Conservation (phyloP, 2,113 vertebrate species). For the Dinomys branickii region DNA sequence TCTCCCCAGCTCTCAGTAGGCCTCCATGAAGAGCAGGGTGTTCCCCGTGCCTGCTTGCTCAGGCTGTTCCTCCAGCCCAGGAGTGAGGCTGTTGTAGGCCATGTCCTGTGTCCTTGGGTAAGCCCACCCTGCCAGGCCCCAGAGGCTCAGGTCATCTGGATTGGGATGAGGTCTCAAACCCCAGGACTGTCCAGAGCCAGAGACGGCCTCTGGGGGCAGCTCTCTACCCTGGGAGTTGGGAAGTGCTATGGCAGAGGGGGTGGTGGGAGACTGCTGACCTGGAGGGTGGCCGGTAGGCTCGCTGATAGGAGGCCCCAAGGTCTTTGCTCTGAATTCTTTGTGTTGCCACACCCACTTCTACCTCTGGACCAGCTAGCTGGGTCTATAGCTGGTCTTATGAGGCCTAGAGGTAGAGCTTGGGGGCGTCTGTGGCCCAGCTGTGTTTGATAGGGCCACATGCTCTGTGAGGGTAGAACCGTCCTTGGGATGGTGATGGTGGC, state of each 20-base stretch:
- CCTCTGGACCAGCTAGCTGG: background rate
- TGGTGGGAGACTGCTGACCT: background rate
- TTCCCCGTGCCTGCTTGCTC: background rate
- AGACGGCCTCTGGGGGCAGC: background rate
- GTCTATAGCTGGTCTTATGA: background rate
- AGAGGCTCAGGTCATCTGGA: background rate
- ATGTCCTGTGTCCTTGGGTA: background rate
- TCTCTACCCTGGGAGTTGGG: background rate
- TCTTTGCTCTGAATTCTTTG: background rate
- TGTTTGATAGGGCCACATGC: background rate
- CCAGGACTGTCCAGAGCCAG: background rate
- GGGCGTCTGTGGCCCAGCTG: no score
- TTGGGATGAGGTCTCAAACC: no score
- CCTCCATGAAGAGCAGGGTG: background rate
- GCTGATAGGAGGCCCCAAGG: fast-evolving
- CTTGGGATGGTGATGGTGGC: background rate
- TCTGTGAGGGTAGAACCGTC: fast-evolving
- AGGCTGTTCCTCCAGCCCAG: background rate
- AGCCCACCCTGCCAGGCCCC: background rate
- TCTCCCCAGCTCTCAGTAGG: background rate
- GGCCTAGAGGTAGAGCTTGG: background rate
- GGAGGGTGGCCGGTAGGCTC: background rate
- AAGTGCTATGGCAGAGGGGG: background rate
- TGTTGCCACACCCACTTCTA: no score
- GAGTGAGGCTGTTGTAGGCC: background rate